These are phyloP conservation scores for Vulpes lagopus DNA, from an alignment of 2,113 vertebrate species.

Conservation along the genomic window DNA sequence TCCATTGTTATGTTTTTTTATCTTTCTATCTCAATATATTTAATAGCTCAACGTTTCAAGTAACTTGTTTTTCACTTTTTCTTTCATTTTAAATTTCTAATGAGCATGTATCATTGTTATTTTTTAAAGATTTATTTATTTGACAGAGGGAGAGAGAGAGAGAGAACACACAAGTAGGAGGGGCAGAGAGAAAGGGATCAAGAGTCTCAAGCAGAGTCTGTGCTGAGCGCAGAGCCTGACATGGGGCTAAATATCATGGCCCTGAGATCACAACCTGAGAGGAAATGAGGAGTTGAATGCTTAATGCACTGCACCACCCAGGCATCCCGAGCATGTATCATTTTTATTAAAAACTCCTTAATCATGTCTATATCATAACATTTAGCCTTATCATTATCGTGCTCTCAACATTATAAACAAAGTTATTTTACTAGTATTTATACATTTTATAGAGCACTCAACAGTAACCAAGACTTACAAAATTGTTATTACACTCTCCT, in stretches of 20 bases:
- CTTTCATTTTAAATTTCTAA: neutral
- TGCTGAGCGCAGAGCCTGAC: too few species aligned
- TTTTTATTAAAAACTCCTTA: conserved; percentile 7
- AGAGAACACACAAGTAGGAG: too few species aligned
- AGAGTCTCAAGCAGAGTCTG: too few species aligned
- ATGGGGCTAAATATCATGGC: too few species aligned
- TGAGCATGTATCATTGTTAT: neutral
- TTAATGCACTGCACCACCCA: too few species aligned
- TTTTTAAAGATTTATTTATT: neutral
- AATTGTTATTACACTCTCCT: neutral
- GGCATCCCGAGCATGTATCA: neutral
- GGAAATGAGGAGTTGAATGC: too few species aligned
- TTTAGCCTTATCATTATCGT: neutral
- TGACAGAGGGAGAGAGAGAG: too few species aligned
- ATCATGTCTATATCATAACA: neutral
- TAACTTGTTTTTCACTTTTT: neutral
- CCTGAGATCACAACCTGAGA: too few species aligned
- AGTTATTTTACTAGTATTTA: neutral
- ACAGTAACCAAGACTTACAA: neutral
- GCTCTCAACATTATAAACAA: neutral
- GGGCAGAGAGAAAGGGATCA: too few species aligned
- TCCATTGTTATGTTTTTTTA: neutral
- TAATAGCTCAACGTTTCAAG: neutral
- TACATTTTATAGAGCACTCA: neutral
- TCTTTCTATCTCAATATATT: neutral